Percentiles rank a stretch among this genome's conserved stretches.
These are phyloP conservation scores for Haemorhous mexicanus DNA, from an alignment of 2,113 vertebrate genomes.

Conservation along the genomic window DNA sequence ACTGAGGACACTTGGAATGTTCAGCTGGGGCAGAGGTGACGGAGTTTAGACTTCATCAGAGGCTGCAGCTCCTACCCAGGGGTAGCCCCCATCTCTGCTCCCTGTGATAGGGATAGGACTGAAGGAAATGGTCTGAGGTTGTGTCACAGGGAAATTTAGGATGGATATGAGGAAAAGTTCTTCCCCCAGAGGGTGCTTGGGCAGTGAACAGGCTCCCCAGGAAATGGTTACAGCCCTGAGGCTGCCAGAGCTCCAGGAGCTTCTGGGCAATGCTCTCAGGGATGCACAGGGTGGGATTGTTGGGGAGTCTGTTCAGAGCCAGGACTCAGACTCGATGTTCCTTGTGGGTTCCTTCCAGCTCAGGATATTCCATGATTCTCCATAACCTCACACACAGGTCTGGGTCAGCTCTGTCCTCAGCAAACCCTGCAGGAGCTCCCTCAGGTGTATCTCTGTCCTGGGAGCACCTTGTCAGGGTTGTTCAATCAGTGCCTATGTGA, in stretches of 20 bases:
- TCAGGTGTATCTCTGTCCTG: background rate
- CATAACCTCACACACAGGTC: background rate
- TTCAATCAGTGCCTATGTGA: background rate
- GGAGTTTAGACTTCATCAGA: background rate
- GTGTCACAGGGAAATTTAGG: background rate
- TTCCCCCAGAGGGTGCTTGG: background rate
- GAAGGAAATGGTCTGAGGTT: background rate
- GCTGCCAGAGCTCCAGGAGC: background rate
- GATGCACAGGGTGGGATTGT: background rate
- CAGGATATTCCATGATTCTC: background rate
- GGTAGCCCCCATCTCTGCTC: background rate
- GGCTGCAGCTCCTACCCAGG: background rate
- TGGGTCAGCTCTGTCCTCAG: background rate
- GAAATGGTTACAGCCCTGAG: background rate
- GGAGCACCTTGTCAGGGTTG: background rate
- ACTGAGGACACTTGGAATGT: background rate
- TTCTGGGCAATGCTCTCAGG: background rate
- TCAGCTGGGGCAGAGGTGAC: background rate
- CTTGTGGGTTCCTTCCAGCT: background rate
- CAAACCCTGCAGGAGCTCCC: fast-evolving
- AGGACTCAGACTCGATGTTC: fast-evolving
- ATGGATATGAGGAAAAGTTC: background rate
- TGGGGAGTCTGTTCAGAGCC: background rate
- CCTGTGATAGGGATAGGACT: background rate
- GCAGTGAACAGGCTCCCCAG: background rate